Percentiles rank a stretch among this genome's conserved stretches.
phyloP scores from a whole-genome alignment of 1,140 invertebrate species.

The Portunus trituberculatus region DNA sequence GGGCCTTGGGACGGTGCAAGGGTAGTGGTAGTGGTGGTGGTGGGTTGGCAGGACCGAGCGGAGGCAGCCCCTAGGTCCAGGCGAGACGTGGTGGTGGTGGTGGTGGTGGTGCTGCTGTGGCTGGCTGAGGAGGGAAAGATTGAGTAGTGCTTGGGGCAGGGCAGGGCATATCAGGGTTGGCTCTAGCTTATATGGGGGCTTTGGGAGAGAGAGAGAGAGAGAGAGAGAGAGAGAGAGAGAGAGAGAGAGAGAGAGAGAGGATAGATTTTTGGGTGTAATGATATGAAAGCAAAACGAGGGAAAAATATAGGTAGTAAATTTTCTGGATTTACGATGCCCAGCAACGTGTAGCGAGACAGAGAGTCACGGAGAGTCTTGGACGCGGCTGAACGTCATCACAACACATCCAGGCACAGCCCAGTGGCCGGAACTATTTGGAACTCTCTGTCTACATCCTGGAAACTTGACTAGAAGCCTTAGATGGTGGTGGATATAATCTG shows the following conservation, averaged over 20 bases:
- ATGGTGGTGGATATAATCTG: no score
- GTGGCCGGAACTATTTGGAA: no score
- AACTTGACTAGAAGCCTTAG: no score
- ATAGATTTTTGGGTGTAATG: background rate
- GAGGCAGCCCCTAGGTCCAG: background rate
- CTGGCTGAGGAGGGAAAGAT: background rate
- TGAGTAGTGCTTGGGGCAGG: background rate
- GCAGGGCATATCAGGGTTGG: background rate
- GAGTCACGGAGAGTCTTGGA: no score
- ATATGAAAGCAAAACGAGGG: no score
- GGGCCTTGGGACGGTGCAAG: background rate
- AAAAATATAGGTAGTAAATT: no score
- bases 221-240: slow-evolving; percentile 16
- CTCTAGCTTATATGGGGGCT: background rate
- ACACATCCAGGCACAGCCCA: no score
- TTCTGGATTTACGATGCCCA: no score
- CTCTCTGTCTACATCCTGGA: no score
- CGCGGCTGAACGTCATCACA: no score
- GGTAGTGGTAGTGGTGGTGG: background rate
- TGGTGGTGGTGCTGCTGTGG: background rate
- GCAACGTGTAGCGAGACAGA: no score
- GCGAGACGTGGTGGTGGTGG: background rate
- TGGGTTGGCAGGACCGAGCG: background rate
- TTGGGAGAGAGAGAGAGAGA: background rate
- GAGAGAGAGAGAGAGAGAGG: no score